A percentile compares a stretch with the other conserved stretches of the same genome.
These are phyloP conservation scores for Scophthalmus maximus DNA, from an alignment of 2,113 vertebrate species.

Conservation along the genomic window DNA sequence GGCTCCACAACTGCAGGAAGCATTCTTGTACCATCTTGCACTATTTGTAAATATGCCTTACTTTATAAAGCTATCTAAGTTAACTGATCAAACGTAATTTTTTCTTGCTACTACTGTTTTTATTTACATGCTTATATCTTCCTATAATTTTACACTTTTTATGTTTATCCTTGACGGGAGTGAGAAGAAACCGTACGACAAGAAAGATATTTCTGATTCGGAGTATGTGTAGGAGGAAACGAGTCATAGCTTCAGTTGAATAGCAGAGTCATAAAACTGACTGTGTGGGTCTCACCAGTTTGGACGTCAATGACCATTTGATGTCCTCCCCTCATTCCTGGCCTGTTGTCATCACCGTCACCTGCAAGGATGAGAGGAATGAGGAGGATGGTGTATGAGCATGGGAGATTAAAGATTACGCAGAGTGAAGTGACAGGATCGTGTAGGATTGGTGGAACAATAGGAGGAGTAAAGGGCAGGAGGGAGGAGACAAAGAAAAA, in stretches of 20 bases:
- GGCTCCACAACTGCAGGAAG: too few relatives aligned
- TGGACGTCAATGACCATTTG: slow-evolving; percentile 99
- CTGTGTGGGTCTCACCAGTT: slow-evolving; percentile 86
- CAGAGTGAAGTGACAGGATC: not conserved
- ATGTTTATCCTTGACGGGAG: too few relatives aligned
- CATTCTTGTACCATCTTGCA: too few relatives aligned
- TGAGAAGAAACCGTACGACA: too few relatives aligned
- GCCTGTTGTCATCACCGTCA: slow-evolving; percentile 95
- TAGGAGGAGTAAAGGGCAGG: slow-evolving; percentile 2
- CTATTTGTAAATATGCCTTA: too few relatives aligned
- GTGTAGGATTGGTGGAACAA: not conserved
- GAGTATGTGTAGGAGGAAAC: slow-evolving; percentile 26
- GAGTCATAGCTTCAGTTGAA: slow-evolving; percentile 49
- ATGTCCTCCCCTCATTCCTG: slow-evolving; percentile 98
- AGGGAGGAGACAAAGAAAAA: not conserved
- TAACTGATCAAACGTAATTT: too few relatives aligned
- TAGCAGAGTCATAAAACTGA: slow-evolving; percentile 16
- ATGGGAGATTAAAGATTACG: slow-evolving; percentile 8
- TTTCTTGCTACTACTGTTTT: too few relatives aligned
- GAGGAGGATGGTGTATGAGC: slow-evolving; percentile 1
- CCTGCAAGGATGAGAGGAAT: slow-evolving; percentile 76
- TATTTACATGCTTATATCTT: too few relatives aligned
- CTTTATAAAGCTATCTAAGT: too few relatives aligned
- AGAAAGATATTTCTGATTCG: too few relatives aligned
- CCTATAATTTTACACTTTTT: too few relatives aligned